Evolutionary conservation across 53 echinoderm and acorn worm species (phyloP).

Genomic region (Antedon mediterranea): DNA sequence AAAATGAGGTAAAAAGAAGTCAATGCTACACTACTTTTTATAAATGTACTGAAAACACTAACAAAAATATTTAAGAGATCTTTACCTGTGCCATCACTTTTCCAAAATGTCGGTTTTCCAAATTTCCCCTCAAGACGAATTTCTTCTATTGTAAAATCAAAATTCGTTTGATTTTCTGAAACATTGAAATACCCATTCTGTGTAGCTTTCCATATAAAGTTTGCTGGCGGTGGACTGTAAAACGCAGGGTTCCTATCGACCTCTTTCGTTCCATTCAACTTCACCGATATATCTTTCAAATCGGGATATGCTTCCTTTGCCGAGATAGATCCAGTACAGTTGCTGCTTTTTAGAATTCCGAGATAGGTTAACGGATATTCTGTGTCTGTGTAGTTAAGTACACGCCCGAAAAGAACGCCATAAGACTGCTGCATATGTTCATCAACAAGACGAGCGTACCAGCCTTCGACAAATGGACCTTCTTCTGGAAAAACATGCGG

Average conservation of each 20-base stretch:
- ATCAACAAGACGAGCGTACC: slow-evolving; percentile 59
- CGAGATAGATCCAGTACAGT: slow-evolving; percentile 12
- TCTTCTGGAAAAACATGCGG: slow-evolving; percentile 45
- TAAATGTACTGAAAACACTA: no score
- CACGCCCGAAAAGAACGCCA: slow-evolving; percentile 60
- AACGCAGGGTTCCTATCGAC: slow-evolving; percentile 22
- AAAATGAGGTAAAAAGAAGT: no score
- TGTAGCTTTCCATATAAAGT: slow-evolving; percentile 40
- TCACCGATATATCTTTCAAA: slow-evolving; percentile 26
- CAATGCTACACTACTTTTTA: no score
- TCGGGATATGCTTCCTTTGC: slow-evolving; percentile 33
- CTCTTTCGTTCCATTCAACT: slow-evolving; percentile 20
- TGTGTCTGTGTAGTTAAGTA: slow-evolving; percentile 4
- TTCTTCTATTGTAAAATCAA: slow-evolving; percentile 36
- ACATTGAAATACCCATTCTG: slow-evolving; percentile 60
- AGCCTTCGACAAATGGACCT: slow-evolving; percentile 68
- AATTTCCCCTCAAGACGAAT: slow-evolving; percentile 40
- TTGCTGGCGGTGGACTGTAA: slow-evolving; percentile 13
- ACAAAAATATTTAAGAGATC: no score
- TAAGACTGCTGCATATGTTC: slow-evolving; percentile 30
- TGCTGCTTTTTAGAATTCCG: slow-evolving; percentile 32
- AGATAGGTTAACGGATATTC: slow-evolving; percentile 28
- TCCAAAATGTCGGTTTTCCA: slow-evolving; percentile 39
- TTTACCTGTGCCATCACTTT: slow-evolving; percentile 38
- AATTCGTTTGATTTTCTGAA: slow-evolving; percentile 37